Evolutionary conservation across 2,113 vertebrate genomes (phyloP), one percentile per base, ranked within the genome.

Genomic region (Gnathonemus longibarbis): DNA sequence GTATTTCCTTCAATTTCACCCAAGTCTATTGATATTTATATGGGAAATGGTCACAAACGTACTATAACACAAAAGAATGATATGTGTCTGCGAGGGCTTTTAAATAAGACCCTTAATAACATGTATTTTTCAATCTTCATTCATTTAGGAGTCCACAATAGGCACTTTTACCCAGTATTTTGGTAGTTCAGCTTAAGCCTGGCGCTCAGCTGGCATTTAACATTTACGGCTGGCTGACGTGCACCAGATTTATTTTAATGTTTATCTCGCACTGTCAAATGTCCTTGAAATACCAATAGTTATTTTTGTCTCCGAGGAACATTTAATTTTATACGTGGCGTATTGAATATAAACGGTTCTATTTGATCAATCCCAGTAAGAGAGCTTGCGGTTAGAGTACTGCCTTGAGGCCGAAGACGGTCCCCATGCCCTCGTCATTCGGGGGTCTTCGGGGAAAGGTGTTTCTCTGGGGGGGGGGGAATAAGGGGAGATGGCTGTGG

Each of bases 201-300:
- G 46, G 39, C 1, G 10, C 27, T 31, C n/a, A 27, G 9, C 10
- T 39, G 31, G 19, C 85, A 87, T 87, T 87, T 87, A 87, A 87
- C 39, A 84, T 84, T 48, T 84, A n/a, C 19, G 17, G 83, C 83
- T 1, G 83, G 21, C 24, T 84, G 83, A n/a, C 39, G 27, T 87
- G 50, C 85, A 21, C 17, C 17, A 56, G 15, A 87, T 53, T 53
- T 19, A 27, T 27, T 35, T 48, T 39, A 87, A 87, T 87, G 50
- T 87, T 87, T 87, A 53, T 87, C 49, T 87, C 27, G 10, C 11
- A 9, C 85, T 53, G 49, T 87, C 48, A 31, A 56, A 53, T 53
- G 50, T 87, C 85, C 46, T 87, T 39, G 85, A 53, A 87, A 52
- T 87, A 87, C 50, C 85, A 87, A 52, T 53, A 87, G 85, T 39